These are phyloP conservation scores for Rousettus madagascariensis DNA, from an alignment of 2,797 vertebrate genomes.

Conservation along the genomic window DNA sequence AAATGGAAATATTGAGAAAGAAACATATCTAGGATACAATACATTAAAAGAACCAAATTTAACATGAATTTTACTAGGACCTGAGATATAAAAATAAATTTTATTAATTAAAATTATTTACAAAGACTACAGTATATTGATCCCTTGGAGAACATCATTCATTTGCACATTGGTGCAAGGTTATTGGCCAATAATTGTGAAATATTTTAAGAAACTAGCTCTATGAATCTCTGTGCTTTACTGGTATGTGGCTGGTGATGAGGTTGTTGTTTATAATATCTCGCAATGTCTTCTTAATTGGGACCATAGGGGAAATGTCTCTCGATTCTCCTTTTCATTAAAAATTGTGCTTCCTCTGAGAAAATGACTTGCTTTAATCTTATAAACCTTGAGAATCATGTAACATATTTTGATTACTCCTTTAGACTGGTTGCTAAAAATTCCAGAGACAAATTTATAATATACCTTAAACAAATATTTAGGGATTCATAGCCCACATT, in stretches of 20 bases:
- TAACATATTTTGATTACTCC: background rate
- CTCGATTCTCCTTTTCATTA: slow-evolving; percentile 19
- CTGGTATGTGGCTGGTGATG: background rate
- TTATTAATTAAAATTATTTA: background rate
- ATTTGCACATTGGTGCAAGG: background rate
- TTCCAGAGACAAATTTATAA: background rate
- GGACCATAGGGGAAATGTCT: background rate
- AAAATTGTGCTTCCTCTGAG: background rate
- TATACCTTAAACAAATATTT: slow-evolving; percentile 34
- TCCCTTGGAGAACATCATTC: background rate
- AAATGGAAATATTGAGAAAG: background rate
- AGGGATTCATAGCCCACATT: background rate
- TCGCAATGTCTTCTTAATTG: slow-evolving; percentile 14
- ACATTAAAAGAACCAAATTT: background rate
- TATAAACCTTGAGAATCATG: background rate
- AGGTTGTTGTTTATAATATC: background rate
- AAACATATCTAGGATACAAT: background rate
- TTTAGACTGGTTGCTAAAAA: background rate
- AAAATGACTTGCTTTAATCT: slow-evolving; percentile 18
- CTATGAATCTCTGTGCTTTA: background rate
- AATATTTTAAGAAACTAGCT: background rate
- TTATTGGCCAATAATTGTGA: background rate
- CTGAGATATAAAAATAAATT: background rate
- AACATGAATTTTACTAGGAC: background rate
- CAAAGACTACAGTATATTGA: background rate